Base-by-base conservation (phyloP, 2,113 vertebrate genomes). In the Oreochromis spilurus region DNA sequence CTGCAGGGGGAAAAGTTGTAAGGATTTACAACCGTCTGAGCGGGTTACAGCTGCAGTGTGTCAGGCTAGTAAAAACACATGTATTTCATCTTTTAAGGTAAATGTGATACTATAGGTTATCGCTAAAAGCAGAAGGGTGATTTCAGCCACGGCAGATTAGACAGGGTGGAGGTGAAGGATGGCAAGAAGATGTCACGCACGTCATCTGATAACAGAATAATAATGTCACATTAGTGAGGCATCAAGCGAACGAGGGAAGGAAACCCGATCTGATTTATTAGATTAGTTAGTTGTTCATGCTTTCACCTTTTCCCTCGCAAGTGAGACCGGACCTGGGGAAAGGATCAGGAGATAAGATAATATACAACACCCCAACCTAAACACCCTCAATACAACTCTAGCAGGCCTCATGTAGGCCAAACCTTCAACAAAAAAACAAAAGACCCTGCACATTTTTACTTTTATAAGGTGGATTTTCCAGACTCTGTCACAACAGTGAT, bases 21-120 rank as follows among this genome's bases (percentile, higher is more conserved):
- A 83, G 50, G 90, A 91, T 92, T 92, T 93, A 91, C 65, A 36
- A 81, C 84, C 29, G 77, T 78, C 40, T 6, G 81, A 53, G 82
- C 17, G 53, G 88, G 50, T 79, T 58, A 90, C 79, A 89, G 84
- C 77, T 24, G 40, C 53, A 83, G 13, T 48, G 78, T 72, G 79
- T 87, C 83, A 34, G 65, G 79, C 79, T 12, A 34, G 79, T 79
- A 62, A 84, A 89, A 94, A 91, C 88, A 88, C 81, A 83, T 88
- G 84, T 70, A 50, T 72, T 84, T 13, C 53, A 65, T 40, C 80
- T 26, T 86, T 84, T 55, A 79, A 83, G 65, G 81, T 16, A 65
- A 87, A 89, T 65, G 24, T 79, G 84, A 87, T 80, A 87, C 79
- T 83, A 50, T 2, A 52, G 87, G 84, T 84, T 88, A 88, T 91